Evolutionary conservation across 2,797 vertebrate genomes (phyloP), one percentile per base, ranked within the genome.

Genomic region (Bradypodion pumilum): DNA sequence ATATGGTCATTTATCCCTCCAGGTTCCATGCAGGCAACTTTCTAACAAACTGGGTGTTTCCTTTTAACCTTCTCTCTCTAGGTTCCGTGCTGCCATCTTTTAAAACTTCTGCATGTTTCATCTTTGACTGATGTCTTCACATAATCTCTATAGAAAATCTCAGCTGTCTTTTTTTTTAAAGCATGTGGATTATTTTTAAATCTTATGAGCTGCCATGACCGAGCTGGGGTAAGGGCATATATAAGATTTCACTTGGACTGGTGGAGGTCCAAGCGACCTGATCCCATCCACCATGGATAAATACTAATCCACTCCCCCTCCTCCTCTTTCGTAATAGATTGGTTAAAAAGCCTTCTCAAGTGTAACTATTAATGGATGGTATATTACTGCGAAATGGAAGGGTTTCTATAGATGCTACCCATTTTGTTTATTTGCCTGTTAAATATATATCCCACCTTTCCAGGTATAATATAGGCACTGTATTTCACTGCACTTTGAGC

Each of bases 1-100:
- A 42, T 88, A 90, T 93, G 80, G 87, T 94, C 85, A 91, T 92
- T 91, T 91, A 88, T 92, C 91, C 89, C 63, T 91, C 90, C 89
- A 94, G 92, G 89, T 92, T 78, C 27, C 27, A 86, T 77, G 69
- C 78, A 89, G 81, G 5, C 70, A 85, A 62, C 63, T 73, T 62
- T 60, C 85, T 82, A 90, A 21, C 37, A 87, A 79, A 68, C 56
- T 1, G 4, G 78, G 46, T 62, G 56, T 60, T 86, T 87, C 83
- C 81, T 56, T 77, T 81, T 75, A 75, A 80, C 25, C 44, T 62
- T 42, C 63, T 84, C 32, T 49, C 7, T 16, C 42, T 40, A 63
- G 63, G 65, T 81, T 70, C 42, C 69, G 40, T 44, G 52, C 23
- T 68, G 40, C 25, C 56, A 69, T 40, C 75, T 62, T 21, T 52